Conservation (phyloP, 2,113 vertebrate genomes). For the Bubo scandiacus region DNA sequence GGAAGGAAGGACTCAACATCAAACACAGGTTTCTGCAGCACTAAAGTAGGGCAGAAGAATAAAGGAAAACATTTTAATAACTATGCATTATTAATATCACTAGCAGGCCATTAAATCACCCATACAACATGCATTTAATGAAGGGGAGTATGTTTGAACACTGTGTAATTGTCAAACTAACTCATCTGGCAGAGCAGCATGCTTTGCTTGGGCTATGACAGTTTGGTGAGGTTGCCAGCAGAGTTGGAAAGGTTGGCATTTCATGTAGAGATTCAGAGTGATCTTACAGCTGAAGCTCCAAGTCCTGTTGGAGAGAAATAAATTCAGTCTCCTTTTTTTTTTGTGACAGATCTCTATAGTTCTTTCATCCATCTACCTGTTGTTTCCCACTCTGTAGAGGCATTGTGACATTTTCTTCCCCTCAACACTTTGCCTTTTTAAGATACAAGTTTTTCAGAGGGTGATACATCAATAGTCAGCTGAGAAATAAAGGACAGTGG, state of each 20-base stretch:
- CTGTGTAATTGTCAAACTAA: constrained; percentile 28
- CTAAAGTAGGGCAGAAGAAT: constrained; percentile 19
- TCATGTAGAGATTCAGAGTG: neutral
- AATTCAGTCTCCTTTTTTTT: neutral
- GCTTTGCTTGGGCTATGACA: constrained; percentile 33
- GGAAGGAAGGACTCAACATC: neutral
- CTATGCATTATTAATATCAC: constrained; percentile 35
- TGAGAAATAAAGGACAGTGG: neutral
- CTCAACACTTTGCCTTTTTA: neutral
- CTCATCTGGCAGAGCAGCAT: constrained; percentile 18
- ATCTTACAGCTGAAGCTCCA: neutral
- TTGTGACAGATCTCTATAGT: neutral
- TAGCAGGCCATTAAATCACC: constrained; percentile 32
- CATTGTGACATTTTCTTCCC: neutral
- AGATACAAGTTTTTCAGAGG: neutral
- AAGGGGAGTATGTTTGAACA: constrained; percentile 45
- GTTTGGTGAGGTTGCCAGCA: neutral
- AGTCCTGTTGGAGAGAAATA: neutral
- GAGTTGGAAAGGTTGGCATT: neutral
- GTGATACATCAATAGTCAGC: neutral
- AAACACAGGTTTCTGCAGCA: neutral
- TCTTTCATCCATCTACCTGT: neutral
- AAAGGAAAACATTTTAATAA: constrained; percentile 42
- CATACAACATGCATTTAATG: constrained; percentile 26
- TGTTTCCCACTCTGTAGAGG: neutral